Evolutionary conservation across 2,888 invertebrate species (phyloP).

Genomic region (Oscheius myriophilus): DNA sequence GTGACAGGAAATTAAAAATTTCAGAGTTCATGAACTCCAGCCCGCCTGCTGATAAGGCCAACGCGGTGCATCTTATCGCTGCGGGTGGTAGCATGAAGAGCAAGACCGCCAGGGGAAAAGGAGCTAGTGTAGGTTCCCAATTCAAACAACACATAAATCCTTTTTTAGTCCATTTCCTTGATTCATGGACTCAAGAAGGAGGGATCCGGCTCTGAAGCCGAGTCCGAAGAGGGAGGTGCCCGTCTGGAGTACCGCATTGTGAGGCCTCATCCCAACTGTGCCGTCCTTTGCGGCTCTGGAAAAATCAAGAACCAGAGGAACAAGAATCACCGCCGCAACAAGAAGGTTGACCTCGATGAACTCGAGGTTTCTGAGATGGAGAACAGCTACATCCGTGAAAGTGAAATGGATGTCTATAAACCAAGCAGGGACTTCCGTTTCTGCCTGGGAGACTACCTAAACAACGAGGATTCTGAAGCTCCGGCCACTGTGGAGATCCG

Average conservation of each 20-base stretch:
- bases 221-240: conserved; percentile 11
- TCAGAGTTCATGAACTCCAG: conserved; percentile 10
- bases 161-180: conserved; percentile 17
- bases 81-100: conserved; percentile 38
- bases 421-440: conserved; percentile 48
- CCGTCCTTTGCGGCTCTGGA: conserved; percentile 29
- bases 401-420: conserved; percentile 40
- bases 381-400: conserved; percentile 37
- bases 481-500: conserved; percentile 33
- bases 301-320: conserved; percentile 40
- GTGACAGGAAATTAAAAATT: conserved; percentile 1
- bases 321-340: conserved; percentile 35
- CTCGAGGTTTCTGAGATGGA: conserved; percentile 45
- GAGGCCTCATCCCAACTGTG: conserved; percentile 9
- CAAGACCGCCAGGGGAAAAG: conserved; percentile 31
- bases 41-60: conserved; percentile 35
- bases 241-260: conserved; percentile 27
- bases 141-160: neutral
- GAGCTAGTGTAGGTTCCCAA: conserved; percentile 5
- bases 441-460: conserved; percentile 51
- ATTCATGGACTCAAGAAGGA: conserved; percentile 19
- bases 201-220: conserved; percentile 5
- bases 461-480: conserved; percentile 13
- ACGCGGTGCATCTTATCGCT: conserved; percentile 43
- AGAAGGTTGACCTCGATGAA: conserved; percentile 42